phyloP scores from a whole-genome alignment of 2,888 invertebrate genomes.

The Diarsia dahlii region DNA sequence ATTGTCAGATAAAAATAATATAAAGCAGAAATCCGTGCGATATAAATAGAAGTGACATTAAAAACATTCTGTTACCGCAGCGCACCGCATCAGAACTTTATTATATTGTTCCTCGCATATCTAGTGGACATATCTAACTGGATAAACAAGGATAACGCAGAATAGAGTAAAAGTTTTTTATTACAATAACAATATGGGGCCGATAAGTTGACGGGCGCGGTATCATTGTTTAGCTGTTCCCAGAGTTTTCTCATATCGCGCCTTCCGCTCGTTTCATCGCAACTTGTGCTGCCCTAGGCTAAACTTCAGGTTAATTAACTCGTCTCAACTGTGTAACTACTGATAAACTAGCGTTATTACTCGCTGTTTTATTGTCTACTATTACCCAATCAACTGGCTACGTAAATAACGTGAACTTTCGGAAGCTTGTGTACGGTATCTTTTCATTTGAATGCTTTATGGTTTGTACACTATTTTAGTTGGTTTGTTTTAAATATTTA shows the following conservation, averaged over 20 bases:
- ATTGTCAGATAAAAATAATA: background rate
- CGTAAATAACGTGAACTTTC: conserved; percentile 29
- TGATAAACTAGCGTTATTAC: conserved; percentile 80
- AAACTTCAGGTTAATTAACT: conserved; percentile 87
- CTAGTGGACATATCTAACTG: conserved; percentile 56
- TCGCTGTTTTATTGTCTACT: conserved; percentile 67
- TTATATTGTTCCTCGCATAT: conserved; percentile 43
- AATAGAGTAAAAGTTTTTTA: conserved; percentile 77
- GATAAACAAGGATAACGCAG: conserved; percentile 66
- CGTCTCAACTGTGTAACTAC: conserved; percentile 74
- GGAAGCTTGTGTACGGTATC: background rate
- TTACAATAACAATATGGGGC: conserved; percentile 78
- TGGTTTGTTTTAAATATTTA: background rate
- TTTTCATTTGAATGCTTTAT: background rate
- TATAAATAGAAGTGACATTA: conserved; percentile 33
- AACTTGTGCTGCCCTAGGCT: conserved; percentile 75
- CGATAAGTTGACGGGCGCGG: conserved; percentile 76
- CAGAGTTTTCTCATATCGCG: conserved; percentile 85
- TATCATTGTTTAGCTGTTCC: conserved; percentile 74
- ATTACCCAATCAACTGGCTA: conserved; percentile 43
- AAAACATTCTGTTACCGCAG: conserved; percentile 24
- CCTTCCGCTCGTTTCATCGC: conserved; percentile 73
- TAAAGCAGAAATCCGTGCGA: conserved; percentile 7
- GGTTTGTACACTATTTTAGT: background rate
- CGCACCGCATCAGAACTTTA: conserved; percentile 47